phyloP scores from a whole-genome alignment of 1,140 invertebrate genomes.

The Drosophila parabipectinata region DNA sequence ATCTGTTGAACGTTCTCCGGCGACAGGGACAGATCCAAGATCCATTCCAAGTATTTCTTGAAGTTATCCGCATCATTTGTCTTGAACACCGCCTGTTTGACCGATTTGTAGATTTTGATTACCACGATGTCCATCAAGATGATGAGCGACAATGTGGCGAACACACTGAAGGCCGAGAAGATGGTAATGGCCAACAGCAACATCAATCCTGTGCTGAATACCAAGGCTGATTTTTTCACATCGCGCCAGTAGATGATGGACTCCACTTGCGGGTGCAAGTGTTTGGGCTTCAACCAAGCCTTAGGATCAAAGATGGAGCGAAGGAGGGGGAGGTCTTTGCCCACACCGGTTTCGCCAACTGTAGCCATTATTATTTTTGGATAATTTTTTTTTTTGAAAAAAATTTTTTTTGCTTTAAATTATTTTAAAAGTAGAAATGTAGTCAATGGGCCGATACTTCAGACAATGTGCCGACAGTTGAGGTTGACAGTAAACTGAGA shows the following conservation, averaged over 20 bases:
- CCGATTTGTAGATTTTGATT: slow-evolving; percentile 98
- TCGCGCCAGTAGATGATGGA: slow-evolving; percentile 98
- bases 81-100: slow-evolving; percentile 98
- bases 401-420: no score
- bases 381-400: no score
- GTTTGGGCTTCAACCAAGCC: no score
- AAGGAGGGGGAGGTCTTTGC: no score
- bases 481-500: no score
- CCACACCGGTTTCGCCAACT: no score
- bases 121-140: slow-evolving; percentile 92
- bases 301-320: no score
- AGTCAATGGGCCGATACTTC: no score
- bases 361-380: no score
- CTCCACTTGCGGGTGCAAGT: slow-evolving; percentile 88
- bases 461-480: no score
- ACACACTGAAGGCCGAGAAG: slow-evolving; percentile 97
- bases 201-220: slow-evolving; percentile 93
- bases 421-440: no score
- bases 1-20: slow-evolving; percentile 95
- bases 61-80: slow-evolving; percentile 98
- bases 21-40: slow-evolving; percentile 93
- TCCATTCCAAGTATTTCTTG: slow-evolving; percentile 91
- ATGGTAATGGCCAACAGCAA: slow-evolving; percentile 95
- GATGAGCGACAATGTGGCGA: slow-evolving; percentile 95
- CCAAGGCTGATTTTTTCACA: slow-evolving; percentile 96